Base-by-base conservation (phyloP, 2,113 vertebrate genomes). In the Elanus axillaris region DNA sequence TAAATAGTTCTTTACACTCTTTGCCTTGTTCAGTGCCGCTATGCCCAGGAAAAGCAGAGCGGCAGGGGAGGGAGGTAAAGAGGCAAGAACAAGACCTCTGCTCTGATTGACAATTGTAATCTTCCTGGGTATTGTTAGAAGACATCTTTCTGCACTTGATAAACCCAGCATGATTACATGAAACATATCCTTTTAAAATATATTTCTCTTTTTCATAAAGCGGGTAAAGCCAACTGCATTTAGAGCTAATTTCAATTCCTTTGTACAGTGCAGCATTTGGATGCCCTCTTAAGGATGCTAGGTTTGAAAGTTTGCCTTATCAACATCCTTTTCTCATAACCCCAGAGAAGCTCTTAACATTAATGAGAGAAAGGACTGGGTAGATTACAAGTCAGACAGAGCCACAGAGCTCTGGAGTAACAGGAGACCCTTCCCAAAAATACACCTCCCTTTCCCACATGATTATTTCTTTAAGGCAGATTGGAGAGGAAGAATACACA, bases 281-380 rank as follows among this genome's bases (percentile, higher is more conserved):
- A 97, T 95, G 94, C 95, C 96, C 95, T 95, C 94, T 95, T 97
- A 96, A 97, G 95, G 94, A 97, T 87, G 93, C 80, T 15, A 23
- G 86, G 86, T 82, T 96, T 68, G 94, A 95, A 94, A 95, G 66
- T 95, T 91, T 82, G 62, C 67, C 79, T 86, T 72, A 56, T 42
- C 50, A 74, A 52, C 68, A 71, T 56, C 56, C 36, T 89, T 79
- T 87, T 48, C 93, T 82, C 55, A 42, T 58, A 87, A 53, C 50
- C 64, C 34, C 80, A n/a, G 77, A 91, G 45, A 82, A 90, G 75
- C 50, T 88, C 77, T 68, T 89, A 52, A 69, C 50, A 40, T 77
- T 5, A 55, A 59, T 26, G 82, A 34, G 5, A 63, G 73, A 69
- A 91, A 82, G 43, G 42, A 31, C 31, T 27, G 25, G 34, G 27